Evolutionary conservation across 2,113 vertebrate species (phyloP).

Genomic region (Nycticorax nycticorax): DNA sequence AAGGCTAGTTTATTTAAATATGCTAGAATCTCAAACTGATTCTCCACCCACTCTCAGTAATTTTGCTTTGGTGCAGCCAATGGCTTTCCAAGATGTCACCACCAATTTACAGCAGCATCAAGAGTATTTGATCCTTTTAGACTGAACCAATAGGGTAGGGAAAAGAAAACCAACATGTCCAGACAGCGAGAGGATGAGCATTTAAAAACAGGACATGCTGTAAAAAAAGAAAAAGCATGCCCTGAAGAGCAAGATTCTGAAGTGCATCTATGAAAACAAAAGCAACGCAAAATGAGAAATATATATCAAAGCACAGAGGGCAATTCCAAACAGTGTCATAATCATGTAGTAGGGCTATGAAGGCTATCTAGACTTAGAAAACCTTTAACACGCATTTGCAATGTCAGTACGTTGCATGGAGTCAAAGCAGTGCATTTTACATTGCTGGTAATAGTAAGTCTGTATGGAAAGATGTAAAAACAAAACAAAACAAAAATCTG

Average conservation of each 20-base stretch:
- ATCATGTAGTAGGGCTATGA: neutral
- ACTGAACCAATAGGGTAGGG: neutral
- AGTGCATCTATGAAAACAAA: neutral
- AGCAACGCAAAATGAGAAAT: neutral
- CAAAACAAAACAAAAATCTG: no score
- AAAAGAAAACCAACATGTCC: neutral
- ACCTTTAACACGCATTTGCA: neutral
- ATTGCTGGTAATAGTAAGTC: neutral
- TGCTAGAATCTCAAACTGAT: neutral
- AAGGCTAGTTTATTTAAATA: neutral
- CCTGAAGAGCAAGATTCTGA: neutral
- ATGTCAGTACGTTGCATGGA: neutral
- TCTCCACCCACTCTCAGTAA: neutral
- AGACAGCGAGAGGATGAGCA: neutral
- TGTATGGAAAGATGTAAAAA: neutral
- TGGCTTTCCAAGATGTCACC: neutral
- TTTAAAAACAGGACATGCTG: neutral
- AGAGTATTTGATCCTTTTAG: neutral
- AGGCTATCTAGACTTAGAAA: neutral
- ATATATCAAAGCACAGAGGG: fast-evolving
- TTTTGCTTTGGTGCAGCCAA: neutral
- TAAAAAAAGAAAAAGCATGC: neutral
- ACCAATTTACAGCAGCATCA: neutral
- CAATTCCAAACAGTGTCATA: neutral
- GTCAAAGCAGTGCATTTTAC: neutral